Evolutionary conservation across 2,113 vertebrate species (phyloP).

Genomic region (Cettia cetti): DNA sequence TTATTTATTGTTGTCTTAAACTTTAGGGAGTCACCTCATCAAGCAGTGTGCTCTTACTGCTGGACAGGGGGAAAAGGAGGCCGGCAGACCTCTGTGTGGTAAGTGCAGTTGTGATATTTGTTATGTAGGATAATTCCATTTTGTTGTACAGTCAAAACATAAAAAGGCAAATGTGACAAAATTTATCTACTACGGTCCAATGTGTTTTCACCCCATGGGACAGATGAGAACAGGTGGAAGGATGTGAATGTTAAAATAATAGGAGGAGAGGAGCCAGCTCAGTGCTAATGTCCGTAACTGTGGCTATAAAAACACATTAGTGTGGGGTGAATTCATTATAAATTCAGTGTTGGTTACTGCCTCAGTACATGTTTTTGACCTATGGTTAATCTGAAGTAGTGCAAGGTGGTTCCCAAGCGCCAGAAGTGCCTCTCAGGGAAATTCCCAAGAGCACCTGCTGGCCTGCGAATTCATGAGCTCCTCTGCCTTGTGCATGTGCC

Average conservation of each 20-base stretch:
- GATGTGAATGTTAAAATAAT: not conserved
- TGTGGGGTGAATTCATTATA: not conserved
- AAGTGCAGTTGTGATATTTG: not conserved
- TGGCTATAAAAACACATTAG: not conserved
- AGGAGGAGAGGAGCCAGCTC: not conserved
- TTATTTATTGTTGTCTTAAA: not conserved
- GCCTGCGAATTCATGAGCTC: not conserved
- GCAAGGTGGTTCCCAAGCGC: not conserved
- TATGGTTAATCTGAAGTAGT: not conserved
- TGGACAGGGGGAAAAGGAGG: not conserved
- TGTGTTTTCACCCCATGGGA: not conserved
- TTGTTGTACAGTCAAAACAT: not conserved
- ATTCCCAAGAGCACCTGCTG: not conserved
- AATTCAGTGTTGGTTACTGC: not conserved
- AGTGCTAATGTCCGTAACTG: rapidly evolving
- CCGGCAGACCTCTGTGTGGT: not conserved
- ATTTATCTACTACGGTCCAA: not conserved
- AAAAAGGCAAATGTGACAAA: not conserved
- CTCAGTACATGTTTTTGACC: not conserved
- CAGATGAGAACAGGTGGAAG: not conserved
- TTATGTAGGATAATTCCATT: not conserved
- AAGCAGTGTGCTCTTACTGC: not conserved
- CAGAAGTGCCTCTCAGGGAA: not conserved
- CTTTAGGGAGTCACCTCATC: not conserved
- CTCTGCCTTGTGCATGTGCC: not conserved